Percentiles rank a stretch among this genome's conserved stretches.
These are phyloP conservation scores for Xylocampa areola DNA, from an alignment of 2,888 invertebrate genomes.

Conservation along the genomic window DNA sequence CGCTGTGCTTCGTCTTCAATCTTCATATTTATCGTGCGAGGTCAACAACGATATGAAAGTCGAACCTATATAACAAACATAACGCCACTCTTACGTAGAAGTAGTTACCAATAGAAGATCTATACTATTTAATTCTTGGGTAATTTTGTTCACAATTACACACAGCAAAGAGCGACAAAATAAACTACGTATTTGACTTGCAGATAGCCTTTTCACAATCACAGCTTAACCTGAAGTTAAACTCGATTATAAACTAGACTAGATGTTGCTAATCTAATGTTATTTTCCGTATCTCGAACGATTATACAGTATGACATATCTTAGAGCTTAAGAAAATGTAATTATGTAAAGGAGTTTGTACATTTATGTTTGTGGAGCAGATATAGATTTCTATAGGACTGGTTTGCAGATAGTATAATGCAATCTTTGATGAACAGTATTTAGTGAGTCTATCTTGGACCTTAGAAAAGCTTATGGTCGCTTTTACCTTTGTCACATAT, in stretches of 20 bases:
- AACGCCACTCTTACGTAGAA: no score
- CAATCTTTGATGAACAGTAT: conserved; percentile 2
- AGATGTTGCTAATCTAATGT: conserved; percentile 16
- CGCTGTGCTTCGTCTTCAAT: no score
- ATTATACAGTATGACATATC: conserved; percentile 29
- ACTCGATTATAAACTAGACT: conserved; percentile 10
- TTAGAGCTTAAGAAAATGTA: conserved; percentile 40
- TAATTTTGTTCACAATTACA: no score
- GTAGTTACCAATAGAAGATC: no score
- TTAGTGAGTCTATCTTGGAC: no score
- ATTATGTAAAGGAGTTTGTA: conserved; percentile 36
- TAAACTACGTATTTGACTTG: background rate
- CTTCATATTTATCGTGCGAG: no score
- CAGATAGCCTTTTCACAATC: conserved; percentile 6
- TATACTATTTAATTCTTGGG: no score
- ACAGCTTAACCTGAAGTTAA: background rate
- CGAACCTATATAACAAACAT: no score
- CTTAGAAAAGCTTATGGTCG: no score
- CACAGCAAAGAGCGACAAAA: conserved; percentile 1
- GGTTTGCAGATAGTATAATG: conserved; percentile 26
- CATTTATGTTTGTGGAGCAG: conserved; percentile 21
- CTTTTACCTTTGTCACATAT: no score
- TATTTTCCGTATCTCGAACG: conserved; percentile 43
- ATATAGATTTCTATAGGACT: conserved; percentile 38
- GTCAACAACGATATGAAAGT: no score